Percentiles rank a stretch among this genome's conserved stretches.
Conservation (phyloP, 1,140 invertebrate species). For the Coptotermes formosanus region DNA sequence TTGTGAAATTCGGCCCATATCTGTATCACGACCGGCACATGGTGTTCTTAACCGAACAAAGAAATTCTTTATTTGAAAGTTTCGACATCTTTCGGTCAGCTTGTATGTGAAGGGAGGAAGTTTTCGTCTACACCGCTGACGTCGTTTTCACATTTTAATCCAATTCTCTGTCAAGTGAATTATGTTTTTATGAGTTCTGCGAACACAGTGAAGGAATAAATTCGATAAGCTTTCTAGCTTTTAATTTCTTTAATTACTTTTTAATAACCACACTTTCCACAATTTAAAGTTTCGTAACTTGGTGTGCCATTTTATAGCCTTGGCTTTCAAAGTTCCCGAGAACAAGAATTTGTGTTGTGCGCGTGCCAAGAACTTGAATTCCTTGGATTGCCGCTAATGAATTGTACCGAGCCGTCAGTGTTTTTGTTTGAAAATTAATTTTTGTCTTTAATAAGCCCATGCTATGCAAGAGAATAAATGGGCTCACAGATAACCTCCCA, state of each 20-base stretch:
- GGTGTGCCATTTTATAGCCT: neutral
- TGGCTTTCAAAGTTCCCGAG: neutral
- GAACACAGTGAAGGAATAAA: neutral
- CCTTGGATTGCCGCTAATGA: neutral
- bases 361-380: neutral
- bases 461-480: too few species aligned
- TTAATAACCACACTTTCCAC: neutral
- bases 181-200: neutral
- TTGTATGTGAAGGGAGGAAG: too few species aligned
- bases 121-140: too few species aligned
- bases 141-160: neutral
- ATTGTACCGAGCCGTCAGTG: neutral
- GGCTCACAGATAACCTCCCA: too few species aligned
- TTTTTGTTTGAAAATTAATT: neutral
- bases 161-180: conserved; percentile 1
- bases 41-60: too few species aligned
- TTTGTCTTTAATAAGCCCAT: too few species aligned
- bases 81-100: too few species aligned
- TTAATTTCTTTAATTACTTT: conserved; percentile 20
- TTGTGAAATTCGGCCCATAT: too few species aligned
- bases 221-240: neutral
- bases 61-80: too few species aligned
- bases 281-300: neutral
- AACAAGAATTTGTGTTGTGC: neutral
- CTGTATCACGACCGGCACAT: too few species aligned